Evolutionary conservation across 2,888 invertebrate species (phyloP).

Genomic region (Eupsilia transversa): DNA sequence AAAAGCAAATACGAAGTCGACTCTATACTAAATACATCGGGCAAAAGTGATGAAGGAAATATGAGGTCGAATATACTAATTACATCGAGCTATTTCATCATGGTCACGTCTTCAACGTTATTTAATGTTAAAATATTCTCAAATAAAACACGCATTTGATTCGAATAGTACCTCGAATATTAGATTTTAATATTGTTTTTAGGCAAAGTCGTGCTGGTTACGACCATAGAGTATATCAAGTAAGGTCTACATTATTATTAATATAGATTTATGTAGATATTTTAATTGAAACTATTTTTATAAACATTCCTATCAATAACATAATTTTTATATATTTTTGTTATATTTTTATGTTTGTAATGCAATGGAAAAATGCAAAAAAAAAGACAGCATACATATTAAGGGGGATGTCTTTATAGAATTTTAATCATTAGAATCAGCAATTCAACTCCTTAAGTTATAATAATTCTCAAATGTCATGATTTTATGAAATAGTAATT

Average conservation of each 20-base stretch:
- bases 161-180: conserved; percentile 63
- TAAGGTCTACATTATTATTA: conserved; percentile 52
- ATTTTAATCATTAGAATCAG: no score
- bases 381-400: background rate
- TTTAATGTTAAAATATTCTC: conserved; percentile 21
- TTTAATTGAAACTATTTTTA: conserved; percentile 20
- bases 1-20: no score
- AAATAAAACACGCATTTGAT: conserved; percentile 59
- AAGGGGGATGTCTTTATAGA: no score
- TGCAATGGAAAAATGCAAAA: conserved; percentile 10
- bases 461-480: no score
- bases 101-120: background rate
- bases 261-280: conserved; percentile 46
- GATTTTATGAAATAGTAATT: no score
- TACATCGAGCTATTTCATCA: background rate
- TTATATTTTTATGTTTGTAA: conserved; percentile 38
- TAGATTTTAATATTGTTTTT: conserved; percentile 38
- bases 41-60: no score
- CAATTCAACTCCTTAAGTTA: no score
- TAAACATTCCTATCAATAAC: conserved; percentile 51
- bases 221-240: conserved; percentile 63
- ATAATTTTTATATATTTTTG: conserved; percentile 21
- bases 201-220: conserved; percentile 74
- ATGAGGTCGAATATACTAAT: background rate
- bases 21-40: no score